Base-by-base conservation (phyloP, 1,140 invertebrate species). In the Lepidurus packardi region DNA sequence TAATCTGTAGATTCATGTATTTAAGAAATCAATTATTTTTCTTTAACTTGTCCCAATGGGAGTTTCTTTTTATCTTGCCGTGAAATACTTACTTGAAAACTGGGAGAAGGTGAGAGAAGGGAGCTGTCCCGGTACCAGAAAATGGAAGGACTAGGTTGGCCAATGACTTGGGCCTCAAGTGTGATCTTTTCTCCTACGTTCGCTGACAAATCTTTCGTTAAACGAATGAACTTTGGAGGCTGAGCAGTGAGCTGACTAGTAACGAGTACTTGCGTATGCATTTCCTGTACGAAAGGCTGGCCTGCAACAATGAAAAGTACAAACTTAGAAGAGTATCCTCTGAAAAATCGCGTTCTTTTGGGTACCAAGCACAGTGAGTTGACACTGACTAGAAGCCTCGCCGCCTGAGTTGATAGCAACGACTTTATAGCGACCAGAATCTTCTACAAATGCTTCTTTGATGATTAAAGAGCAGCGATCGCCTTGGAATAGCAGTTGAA, bases 391-490 rank as follows among this genome's bases (percentile, higher is more conserved):
- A 1, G 90, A 91, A 16, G 91, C 90, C 84, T 93, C 91, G 73
- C 93, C 93, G 9, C 89, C 90, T 43, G 90, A 90, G 86, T 94
- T 94, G 75, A 92, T 89, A 44, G 93, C 93, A 42, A 92, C 91
- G 53, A 94, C 92, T 84, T 90, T 92, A 82, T 94, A 95, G 78
- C 89, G 86, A 34, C 93, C 93, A 21, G 88, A 89, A 84, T 95
- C 93, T 83, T 93, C 92, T 13, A 90, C 84, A 79, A 90, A 89
- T 47, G 90, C 91, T 83, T 92, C 90, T 80, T 91, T 88, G 53
- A 95, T 93, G 10, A 93, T 86, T 11, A 95, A 84, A 0, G 92
- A 92, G 81, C 93, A 94, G 13, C 90, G 89, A 84, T 94, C 92
- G 11, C 92, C 92, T 83, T 93, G 91, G 83, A 94, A 94, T 0